These are phyloP conservation scores for Formica exsecta DNA, from an alignment of 1,140 invertebrate genomes.

Conservation along the genomic window DNA sequence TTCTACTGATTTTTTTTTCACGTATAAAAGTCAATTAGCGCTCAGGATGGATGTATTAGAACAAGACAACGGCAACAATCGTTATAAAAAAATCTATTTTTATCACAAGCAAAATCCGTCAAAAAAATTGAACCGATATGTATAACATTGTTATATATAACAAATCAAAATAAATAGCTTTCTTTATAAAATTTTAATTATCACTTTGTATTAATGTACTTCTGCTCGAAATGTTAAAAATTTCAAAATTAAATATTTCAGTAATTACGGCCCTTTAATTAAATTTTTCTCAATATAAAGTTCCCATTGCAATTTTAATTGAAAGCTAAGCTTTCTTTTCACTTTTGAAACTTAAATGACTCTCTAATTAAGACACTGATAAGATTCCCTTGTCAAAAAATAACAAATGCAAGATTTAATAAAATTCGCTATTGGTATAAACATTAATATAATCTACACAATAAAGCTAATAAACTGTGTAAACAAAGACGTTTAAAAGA, in stretches of 20 bases:
- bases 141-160: not conserved
- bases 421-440: not conserved
- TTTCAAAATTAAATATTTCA: constrained; percentile 34
- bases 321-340: constrained; percentile 22
- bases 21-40: not conserved
- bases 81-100: not conserved
- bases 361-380: constrained; percentile 48
- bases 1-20: not conserved
- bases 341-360: constrained; percentile 52
- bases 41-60: not conserved
- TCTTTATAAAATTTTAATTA: not conserved
- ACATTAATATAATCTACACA: not conserved
- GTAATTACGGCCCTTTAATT: constrained; percentile 12
- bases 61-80: constrained; percentile 2
- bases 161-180: not conserved
- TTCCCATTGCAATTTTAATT: constrained; percentile 31
- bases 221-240: not conserved
- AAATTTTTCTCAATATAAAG: constrained; percentile 42
- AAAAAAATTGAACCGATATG: not conserved
- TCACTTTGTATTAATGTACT: not conserved
- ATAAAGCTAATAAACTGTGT: not conserved
- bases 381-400: constrained; percentile 24
- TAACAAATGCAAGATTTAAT: not conserved
- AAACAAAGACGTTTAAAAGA: not conserved
- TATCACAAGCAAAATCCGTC: not conserved